phyloP scores from a whole-genome alignment of 2,797 vertebrate genomes.

The Oreortyx pictus region DNA sequence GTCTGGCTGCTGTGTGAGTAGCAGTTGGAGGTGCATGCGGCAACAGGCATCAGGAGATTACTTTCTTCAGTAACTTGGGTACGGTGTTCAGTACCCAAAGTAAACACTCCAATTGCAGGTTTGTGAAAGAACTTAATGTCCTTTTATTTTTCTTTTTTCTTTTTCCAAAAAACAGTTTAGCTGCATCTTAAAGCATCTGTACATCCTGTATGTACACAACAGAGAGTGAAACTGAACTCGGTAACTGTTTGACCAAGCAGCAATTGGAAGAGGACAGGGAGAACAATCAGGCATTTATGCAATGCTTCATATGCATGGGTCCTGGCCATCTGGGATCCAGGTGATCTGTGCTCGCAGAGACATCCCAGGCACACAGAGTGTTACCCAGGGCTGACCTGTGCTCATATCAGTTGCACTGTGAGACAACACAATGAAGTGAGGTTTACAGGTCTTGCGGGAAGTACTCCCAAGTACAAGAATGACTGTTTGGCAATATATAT shows the following conservation, averaged over 20 bases:
- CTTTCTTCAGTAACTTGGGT: conserved; percentile 56
- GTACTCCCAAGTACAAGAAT: not conserved
- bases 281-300: not conserved
- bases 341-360: not conserved
- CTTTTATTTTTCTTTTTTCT: not conserved
- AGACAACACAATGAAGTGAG: not conserved
- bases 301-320: accelerated
- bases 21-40: not conserved
- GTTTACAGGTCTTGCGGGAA: accelerated
- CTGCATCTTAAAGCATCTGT: conserved; percentile 6
- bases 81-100: conserved; percentile 58
- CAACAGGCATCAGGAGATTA: conserved; percentile 62
- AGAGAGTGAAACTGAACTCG: not conserved
- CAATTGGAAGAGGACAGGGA: not conserved
- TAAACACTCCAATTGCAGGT: not conserved
- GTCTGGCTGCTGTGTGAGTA: not conserved
- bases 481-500: not conserved
- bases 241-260: not conserved
- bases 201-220: not conserved
- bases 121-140: conserved; percentile 44
- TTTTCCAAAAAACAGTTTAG: conserved; percentile 12
- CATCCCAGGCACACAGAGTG: accelerated
- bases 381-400: not conserved
- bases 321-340: not conserved
- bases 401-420: not conserved